Conservation (phyloP, 2,888 invertebrate species). For the Drosophila niveifrons region DNA sequence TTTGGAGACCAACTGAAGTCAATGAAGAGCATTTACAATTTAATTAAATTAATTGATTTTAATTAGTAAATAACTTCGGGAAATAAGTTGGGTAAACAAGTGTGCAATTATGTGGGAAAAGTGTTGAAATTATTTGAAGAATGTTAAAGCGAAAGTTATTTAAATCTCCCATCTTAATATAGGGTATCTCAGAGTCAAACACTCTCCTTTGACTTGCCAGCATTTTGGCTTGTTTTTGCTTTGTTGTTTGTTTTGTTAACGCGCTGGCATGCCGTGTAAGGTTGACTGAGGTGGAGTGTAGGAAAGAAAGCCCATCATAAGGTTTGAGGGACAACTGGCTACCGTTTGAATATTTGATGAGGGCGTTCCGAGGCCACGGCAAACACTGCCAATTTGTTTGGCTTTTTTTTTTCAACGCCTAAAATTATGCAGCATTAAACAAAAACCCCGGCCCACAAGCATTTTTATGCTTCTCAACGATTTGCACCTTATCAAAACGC, state of each 20-base stretch:
- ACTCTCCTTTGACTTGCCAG: not conserved
- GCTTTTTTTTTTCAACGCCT: slow-evolving; percentile 67
- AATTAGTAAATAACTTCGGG: too few species aligned
- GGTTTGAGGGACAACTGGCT: slow-evolving; percentile 38
- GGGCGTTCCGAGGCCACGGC: slow-evolving; percentile 64
- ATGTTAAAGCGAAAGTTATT: too few species aligned
- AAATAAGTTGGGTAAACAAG: too few species aligned
- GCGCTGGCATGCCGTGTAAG: slow-evolving; percentile 20
- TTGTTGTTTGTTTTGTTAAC: slow-evolving; percentile 31
- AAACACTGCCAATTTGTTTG: slow-evolving; percentile 69
- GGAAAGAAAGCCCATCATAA: not conserved
- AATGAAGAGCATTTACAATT: too few species aligned
- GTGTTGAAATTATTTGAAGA: not conserved
- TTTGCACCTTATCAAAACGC: slow-evolving; percentile 56
- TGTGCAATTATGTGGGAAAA: too few species aligned
- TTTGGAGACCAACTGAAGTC: not conserved
- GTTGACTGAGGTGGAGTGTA: not conserved
- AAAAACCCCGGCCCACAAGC: slow-evolving; percentile 27
- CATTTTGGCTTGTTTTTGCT: slow-evolving; percentile 22
- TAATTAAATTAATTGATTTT: too few species aligned
- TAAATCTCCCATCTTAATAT: not conserved
- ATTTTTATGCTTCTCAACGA: slow-evolving; percentile 39
- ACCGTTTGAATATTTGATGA: slow-evolving; percentile 80
- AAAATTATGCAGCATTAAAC: slow-evolving; percentile 78
- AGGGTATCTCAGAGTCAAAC: not conserved